Evolutionary conservation across 2,888 invertebrate species (phyloP), one percentile per base, ranked within the genome.

Genomic region (Antheraea yamamai): DNA sequence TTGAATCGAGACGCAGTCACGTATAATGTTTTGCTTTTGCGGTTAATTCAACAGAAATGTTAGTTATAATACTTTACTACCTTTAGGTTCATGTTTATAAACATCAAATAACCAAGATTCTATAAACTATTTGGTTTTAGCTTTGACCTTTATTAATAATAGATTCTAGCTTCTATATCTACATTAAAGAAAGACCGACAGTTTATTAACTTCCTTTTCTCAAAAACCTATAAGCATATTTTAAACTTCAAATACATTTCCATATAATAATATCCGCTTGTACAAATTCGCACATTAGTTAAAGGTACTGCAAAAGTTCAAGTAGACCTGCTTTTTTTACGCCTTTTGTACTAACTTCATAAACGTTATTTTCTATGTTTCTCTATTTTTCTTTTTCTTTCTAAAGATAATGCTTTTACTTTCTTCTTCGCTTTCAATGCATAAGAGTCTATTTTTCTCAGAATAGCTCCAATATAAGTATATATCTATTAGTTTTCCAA

Each of bases 401-500:
- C 30, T 61, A 10, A 66, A 66, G 30, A 18, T 14, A 66, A 30
- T 66, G 30, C 6, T 4, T 66, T 66, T 66, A 61, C 6, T 66
- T 14, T 4, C 39, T 39, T 3, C 39, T n/a, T 70, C 23, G n/a
- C n/a, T 12, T n/a, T 20, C 3, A 39, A 70, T n/a, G 20, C n/a
- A 12, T 39, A 70, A 18, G 20, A 30, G 6, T 66, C 26, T 16
- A 7, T 66, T 64, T 64, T 68, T 68, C 26, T 0, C 14, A 18
- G 8, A 68, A 68, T 20, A 68, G 6, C 1, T 70, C 39, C 39
- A 70, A 7, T 20, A 7, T 70, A 81, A 70, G 0, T 20, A 7
- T 70, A 81, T 78, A 75, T 81, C 75, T 76, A 74, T 74, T 76
- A 78, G 39, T 61, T 72, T 73, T 77, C 77, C 75, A 76, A 77